These are phyloP conservation scores for Meloidogyne hapla DNA, from an alignment of 1,140 invertebrate species.

Conservation along the genomic window DNA sequence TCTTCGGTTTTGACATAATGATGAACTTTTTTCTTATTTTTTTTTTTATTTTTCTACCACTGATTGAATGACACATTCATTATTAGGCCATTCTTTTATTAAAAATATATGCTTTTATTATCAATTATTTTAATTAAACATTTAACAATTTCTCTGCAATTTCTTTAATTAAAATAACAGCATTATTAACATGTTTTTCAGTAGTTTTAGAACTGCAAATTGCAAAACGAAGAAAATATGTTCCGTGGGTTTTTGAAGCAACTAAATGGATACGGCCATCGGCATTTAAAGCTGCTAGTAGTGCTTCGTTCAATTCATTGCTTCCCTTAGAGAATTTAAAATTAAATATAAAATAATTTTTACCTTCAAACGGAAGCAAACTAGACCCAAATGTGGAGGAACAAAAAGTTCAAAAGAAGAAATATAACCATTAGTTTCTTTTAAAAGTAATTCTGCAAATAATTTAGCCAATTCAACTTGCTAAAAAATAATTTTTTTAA, in stretches of 20 bases:
- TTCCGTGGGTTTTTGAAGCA: conserved; percentile 72
- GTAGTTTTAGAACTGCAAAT: conserved; percentile 76
- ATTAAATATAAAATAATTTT: neutral
- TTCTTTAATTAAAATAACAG: conserved; percentile 32
- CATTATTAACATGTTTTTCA: conserved; percentile 72
- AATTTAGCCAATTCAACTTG: conserved; percentile 57
- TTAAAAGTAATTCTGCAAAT: conserved; percentile 61
- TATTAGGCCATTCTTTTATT: too few species aligned
- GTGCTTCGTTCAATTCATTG: conserved; percentile 73
- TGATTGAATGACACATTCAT: too few species aligned
- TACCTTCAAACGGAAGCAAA: conserved; percentile 82
- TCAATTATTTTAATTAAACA: neutral
- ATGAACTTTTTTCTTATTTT: too few species aligned
- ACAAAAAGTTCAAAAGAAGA: conserved; percentile 74
- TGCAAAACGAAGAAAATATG: conserved; percentile 78
- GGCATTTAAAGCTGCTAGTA: conserved; percentile 76
- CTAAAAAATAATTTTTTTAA: conserved; percentile 39
- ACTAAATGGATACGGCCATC: conserved; percentile 81
- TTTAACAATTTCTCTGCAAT: conserved; percentile 10
- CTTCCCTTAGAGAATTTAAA: conserved; percentile 23
- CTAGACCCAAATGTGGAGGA: conserved; percentile 76
- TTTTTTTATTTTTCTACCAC: too few species aligned
- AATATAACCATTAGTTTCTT: conserved; percentile 49
- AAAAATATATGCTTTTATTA: too few species aligned
- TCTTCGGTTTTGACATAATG: too few species aligned